Evolutionary conservation across 2,888 invertebrate species (phyloP).

Genomic region (Tromatobia lineatoria): DNA sequence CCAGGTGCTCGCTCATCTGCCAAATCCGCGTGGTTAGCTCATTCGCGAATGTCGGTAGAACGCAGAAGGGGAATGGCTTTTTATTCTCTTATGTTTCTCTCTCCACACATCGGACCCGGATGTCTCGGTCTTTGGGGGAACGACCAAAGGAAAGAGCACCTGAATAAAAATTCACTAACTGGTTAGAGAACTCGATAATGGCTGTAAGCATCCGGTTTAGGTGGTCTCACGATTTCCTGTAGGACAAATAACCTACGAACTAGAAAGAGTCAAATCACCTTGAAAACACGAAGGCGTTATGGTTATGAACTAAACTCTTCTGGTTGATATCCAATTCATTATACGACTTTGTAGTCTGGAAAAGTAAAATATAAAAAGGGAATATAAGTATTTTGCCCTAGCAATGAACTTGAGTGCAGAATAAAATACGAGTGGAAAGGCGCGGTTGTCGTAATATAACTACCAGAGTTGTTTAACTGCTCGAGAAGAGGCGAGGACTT

Average conservation of each 20-base stretch:
- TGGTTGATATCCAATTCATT: not conserved
- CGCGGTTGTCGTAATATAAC: constrained; percentile 15
- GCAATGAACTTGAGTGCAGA: constrained; percentile 8
- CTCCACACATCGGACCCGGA: constrained; percentile 30
- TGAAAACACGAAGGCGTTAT: constrained; percentile 2
- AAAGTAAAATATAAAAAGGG: not conserved
- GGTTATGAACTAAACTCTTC: not conserved
- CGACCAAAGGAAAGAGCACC: not conserved
- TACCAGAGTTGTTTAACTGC: constrained; percentile 51
- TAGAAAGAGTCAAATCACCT: not conserved
- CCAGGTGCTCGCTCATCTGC: constrained; percentile 60
- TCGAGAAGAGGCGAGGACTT: constrained; percentile 15
- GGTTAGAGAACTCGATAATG: constrained; percentile 23
- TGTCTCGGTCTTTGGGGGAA: constrained; percentile 7
- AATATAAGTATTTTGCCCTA: constrained; percentile 1
- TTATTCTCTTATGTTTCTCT: constrained; percentile 10
- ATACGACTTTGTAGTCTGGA: not conserved
- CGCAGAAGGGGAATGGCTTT: not conserved
- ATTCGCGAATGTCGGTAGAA: constrained; percentile 40
- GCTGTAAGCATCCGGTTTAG: constrained; percentile 52
- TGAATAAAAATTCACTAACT: constrained; percentile 25
- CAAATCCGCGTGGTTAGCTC: constrained; percentile 51
- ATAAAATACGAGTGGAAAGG: constrained; percentile 1
- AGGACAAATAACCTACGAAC: constrained; percentile 7
- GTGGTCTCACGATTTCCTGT: constrained; percentile 18